A percentile compares a stretch with the other conserved stretches of the same genome.
Evolutionary conservation across 2,888 invertebrate species (phyloP).

Genomic region (Chloromyia formosa): DNA sequence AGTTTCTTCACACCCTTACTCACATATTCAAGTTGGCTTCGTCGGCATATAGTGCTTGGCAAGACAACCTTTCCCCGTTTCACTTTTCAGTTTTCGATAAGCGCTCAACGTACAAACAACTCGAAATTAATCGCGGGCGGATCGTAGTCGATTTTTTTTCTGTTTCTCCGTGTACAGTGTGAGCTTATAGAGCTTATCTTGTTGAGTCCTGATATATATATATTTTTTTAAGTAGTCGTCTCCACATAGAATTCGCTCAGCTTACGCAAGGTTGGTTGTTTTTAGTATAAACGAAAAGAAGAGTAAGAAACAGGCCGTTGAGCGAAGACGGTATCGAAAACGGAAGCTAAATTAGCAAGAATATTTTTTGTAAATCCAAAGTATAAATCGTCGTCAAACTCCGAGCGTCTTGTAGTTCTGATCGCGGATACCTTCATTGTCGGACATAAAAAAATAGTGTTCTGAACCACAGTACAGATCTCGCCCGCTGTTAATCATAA

Average conservation of each 20-base stretch:
- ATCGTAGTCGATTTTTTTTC: constrained; percentile 32
- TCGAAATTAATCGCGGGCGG: constrained; percentile 18
- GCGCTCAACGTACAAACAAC: constrained; percentile 42
- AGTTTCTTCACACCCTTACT: constrained; percentile 17
- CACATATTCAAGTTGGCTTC: constrained; percentile 21
- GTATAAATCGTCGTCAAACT: constrained; percentile 16
- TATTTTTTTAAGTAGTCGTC: neutral
- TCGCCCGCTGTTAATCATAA: neutral
- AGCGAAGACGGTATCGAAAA: neutral
- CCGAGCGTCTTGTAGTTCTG: constrained; percentile 3
- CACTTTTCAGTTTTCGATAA: constrained; percentile 42
- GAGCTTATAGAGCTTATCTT: constrained; percentile 33
- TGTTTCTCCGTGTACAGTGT: constrained; percentile 22
- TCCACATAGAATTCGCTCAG: constrained; percentile 18
- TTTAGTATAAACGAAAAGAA: neutral
- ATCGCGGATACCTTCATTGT: constrained; percentile 8
- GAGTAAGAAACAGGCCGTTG: constrained; percentile 6
- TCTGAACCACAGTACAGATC: constrained; percentile 13
- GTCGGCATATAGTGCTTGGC: constrained; percentile 17
- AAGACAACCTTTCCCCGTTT: constrained; percentile 40
- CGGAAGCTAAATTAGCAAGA: constrained; percentile 28
- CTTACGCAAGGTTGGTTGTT: constrained; percentile 30
- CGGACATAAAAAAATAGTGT: neutral
- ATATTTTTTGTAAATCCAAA: constrained; percentile 12
- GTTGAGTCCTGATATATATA: constrained; percentile 31